These are phyloP conservation scores for Telmatherina bonti DNA, from an alignment of 2,797 vertebrate species.

Conservation along the genomic window DNA sequence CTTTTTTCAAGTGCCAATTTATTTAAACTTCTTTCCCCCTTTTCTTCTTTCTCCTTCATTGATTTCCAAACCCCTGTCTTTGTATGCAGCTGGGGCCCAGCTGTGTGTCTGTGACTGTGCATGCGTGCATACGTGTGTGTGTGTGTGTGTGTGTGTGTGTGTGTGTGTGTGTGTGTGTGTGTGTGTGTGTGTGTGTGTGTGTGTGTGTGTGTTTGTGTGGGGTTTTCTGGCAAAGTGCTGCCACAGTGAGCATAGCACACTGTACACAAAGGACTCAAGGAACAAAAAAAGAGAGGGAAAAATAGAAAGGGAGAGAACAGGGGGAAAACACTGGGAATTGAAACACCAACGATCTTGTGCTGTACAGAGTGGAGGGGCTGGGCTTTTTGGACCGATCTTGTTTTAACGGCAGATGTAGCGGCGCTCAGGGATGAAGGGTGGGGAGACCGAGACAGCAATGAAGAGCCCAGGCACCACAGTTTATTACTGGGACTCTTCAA, in stretches of 20 bases:
- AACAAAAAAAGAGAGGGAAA: slow-evolving; percentile 70
- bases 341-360: slow-evolving; percentile 61
- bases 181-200: slow-evolving; percentile 66
- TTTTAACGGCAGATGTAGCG: slow-evolving; percentile 67
- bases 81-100: slow-evolving; percentile 88
- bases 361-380: slow-evolving; percentile 60
- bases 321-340: slow-evolving; percentile 41
- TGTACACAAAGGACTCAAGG: slow-evolving; percentile 78
- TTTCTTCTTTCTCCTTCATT: slow-evolving; percentile 90
- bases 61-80: slow-evolving; percentile 89
- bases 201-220: slow-evolving; percentile 72
- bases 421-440: slow-evolving; percentile 64
- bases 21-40: slow-evolving; percentile 86
- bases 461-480: slow-evolving; percentile 80
- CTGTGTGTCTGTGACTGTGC: slow-evolving; percentile 85
- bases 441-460: slow-evolving; percentile 77
- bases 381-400: slow-evolving; percentile 57
- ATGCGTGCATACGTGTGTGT: slow-evolving; percentile 55
- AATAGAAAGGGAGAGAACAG: slow-evolving; percentile 49
- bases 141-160: too few species aligned
- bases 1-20: slow-evolving; percentile 88
- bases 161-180: slow-evolving; percentile 84
- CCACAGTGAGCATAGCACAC: slow-evolving; percentile 82
- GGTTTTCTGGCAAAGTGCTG: slow-evolving; percentile 82
- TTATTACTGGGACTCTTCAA: slow-evolving; percentile 81